phyloP scores from a whole-genome alignment of 1,140 invertebrate species.

The Drosophila sp. region DNA sequence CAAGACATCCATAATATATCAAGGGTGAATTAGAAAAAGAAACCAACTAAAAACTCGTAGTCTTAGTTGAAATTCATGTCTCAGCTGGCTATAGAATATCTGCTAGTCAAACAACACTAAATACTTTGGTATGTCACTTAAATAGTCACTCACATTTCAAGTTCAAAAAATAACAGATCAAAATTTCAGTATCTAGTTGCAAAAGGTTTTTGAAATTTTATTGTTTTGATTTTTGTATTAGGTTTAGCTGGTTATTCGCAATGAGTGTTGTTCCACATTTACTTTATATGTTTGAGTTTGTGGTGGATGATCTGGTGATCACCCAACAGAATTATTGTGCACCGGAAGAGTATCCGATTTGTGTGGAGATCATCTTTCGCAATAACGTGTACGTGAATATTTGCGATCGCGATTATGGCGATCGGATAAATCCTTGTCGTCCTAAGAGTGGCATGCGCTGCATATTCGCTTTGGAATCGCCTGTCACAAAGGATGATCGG shows the following conservation, averaged over 20 bases:
- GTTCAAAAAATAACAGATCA: not conserved
- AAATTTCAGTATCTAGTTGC: not conserved
- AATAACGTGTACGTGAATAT: conserved; percentile 67
- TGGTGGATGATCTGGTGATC: conserved; percentile 77
- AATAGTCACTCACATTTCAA: not conserved
- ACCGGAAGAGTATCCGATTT: conserved; percentile 75
- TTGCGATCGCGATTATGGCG: conserved; percentile 69
- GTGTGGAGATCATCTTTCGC: conserved; percentile 70
- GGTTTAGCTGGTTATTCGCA: not conserved
- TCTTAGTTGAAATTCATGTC: too few species aligned
- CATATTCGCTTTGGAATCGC: conserved; percentile 64
- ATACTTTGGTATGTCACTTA: not conserved
- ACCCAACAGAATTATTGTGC: conserved; percentile 71
- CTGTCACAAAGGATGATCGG: conserved; percentile 61
- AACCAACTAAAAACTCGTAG: too few species aligned
- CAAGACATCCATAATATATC: too few species aligned
- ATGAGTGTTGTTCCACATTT: conserved; percentile 36
- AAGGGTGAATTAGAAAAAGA: too few species aligned
- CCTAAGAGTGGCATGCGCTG: conserved; percentile 69
- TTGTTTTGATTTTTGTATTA: not conserved
- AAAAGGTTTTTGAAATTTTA: not conserved
- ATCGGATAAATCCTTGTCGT: conserved; percentile 47
- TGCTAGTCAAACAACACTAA: not conserved
- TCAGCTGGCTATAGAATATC: too few species aligned
- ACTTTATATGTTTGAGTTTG: conserved; percentile 81